Base-by-base conservation (phyloP, 2,797 vertebrate species). In the Somateria mollissima region DNA sequence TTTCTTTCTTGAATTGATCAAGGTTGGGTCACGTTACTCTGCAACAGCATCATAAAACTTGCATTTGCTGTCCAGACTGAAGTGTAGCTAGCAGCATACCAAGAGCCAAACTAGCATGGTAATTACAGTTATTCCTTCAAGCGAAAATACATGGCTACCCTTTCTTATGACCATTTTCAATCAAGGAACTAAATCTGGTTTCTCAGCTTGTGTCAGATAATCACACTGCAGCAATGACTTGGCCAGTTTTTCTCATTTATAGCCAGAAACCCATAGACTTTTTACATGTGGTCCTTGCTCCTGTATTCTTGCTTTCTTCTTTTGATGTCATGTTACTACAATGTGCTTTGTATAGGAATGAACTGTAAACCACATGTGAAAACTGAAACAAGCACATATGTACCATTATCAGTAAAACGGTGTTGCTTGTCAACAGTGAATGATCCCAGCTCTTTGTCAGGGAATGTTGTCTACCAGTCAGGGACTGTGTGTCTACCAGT, bases 291-390 rank as follows among this genome's bases (percentile, higher is more conserved):
- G 56, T 75, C 51, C 70, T 66, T 90, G 76, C 81, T 77, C 75
- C 47, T 16, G 8, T 16, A 62, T 54, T 89, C 25, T 45, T 84
- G 56, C 41, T 64, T 72, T 82, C 36, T 3, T 34, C 3, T 76
- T 88, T 84, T 72, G 57, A 61, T 65, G 27, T 51, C 61, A 89
- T 51, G 65, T 84, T 83, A 45, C 25, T 80, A 58, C 61, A 83
- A 62, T 39, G 58, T 96, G 57, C 85, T 94, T 69, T 91, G 54
- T 72, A 34, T n/a, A 66, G 57, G 22, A 93, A 5, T 57, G 73
- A 79, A 70, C 15, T 32, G 32, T 45, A 84, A 91, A 94, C 70
- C 12, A 47, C 13, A 60, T 28, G 47, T 65, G 61, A 84, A 89
- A 87, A 84, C 10, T 58, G 28, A 87, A 95, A 84, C 8, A 20